Evolutionary conservation across 2,888 invertebrate species (phyloP).

Genomic region (Leucophora obtusa): DNA sequence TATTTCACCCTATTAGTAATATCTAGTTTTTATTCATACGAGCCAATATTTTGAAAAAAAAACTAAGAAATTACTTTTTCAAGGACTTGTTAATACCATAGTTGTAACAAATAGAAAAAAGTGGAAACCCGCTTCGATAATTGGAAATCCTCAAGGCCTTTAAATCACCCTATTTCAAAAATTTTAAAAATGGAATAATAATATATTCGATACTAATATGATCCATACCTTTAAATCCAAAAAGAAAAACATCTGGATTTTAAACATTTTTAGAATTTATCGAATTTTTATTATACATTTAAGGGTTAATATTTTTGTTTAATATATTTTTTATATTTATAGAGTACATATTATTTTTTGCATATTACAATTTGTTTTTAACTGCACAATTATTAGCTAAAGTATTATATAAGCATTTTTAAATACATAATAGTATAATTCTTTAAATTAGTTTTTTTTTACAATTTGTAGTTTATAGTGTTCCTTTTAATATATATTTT

Average conservation of each 20-base stretch:
- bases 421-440: constrained; percentile 23
- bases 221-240: neutral
- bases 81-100: too few species aligned
- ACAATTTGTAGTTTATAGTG: neutral
- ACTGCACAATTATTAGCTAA: constrained; percentile 35
- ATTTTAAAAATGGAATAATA: neutral
- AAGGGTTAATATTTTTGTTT: constrained; percentile 47
- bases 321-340: constrained; percentile 22
- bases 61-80: too few species aligned
- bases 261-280: constrained; percentile 58
- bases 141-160: too few species aligned
- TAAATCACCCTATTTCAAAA: neutral
- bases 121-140: too few species aligned
- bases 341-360: constrained; percentile 29
- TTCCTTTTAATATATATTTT: neutral
- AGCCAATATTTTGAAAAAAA: too few species aligned
- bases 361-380: constrained; percentile 29
- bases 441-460: neutral
- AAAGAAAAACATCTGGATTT: constrained; percentile 6
- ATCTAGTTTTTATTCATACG: too few species aligned
- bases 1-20: too few species aligned
- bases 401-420: constrained; percentile 22
- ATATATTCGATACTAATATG: neutral
- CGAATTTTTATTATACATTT: constrained; percentile 52
- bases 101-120: too few species aligned